Evolutionary conservation across 2,888 invertebrate species (phyloP), one percentile per base, ranked within the genome.

Genomic region (Nasonovia ribisnigri): DNA sequence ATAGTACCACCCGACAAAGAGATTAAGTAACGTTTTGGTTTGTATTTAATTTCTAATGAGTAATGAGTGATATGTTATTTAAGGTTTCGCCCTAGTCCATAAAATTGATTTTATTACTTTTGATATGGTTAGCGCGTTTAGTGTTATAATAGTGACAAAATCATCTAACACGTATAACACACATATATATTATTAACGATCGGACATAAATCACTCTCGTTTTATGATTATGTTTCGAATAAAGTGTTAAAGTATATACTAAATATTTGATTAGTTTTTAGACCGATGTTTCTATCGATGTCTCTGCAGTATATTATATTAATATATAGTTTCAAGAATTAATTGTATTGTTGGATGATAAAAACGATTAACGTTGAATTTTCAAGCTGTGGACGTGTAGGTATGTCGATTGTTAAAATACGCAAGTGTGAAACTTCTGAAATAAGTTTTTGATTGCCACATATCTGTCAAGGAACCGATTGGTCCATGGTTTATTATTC

Each of bases 101-200:
- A 88, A 88, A 89, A 60, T 10, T 26, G 57, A 89, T 29, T 89
- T 60, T 60, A 89, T 89, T 60, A 89, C 89, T 89, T 54, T 89
- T 60, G 89, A 43, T 46, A 43, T 77, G 77, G 77, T 77, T 77
- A 20, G 3, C 77, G n/a, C 77, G 57, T 57, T 89, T 89, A 42
- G 43, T 60, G 43, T 60, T 89, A 8, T 77, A 36, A 77, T 89
- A 60, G 43, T 29, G 57, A 60, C 89, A 43, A 77, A 77, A 77
- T 77, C 77, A 77, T 77, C 20, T 77, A 36, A 77, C 77, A 20
- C 36, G 77, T 20, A 20, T 20, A 20, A 36, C 36, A 77, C 77
- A 24, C 26, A 57, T 26, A 57, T 36, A 36, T 77, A 8, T 29
- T 36, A 11, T 77, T 77, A 36, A 77, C 8, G 20, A 36, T 77